Conservation (phyloP, 2,888 invertebrate genomes). For the Epirrhoe tristata region DNA sequence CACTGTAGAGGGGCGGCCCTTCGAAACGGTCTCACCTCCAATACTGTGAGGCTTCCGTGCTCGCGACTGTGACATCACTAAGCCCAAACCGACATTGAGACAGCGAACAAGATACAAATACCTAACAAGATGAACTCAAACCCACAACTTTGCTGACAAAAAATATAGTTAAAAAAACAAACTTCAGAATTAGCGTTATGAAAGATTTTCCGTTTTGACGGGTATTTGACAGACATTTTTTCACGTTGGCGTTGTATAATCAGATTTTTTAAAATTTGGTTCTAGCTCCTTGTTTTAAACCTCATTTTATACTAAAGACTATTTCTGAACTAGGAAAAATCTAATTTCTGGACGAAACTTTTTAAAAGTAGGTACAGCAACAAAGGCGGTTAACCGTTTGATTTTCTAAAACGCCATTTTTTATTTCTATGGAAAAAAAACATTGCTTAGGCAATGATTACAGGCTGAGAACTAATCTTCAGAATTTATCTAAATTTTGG, state of each 20-base stretch:
- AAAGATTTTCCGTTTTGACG: constrained; percentile 54
- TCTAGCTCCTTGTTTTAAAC: too few relatives aligned
- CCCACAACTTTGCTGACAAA: constrained; percentile 51
- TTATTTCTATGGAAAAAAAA: too few relatives aligned
- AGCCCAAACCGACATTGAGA: constrained; percentile 41
- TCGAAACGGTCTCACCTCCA: constrained; percentile 35
- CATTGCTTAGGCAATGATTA: too few relatives aligned
- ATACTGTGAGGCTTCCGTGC: constrained; percentile 45
- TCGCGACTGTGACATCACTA: constrained; percentile 59
- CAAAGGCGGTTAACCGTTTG: too few relatives aligned
- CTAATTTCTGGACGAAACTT: not conserved
- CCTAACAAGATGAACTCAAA: constrained; percentile 10
- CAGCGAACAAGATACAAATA: constrained; percentile 36
- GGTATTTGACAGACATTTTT: constrained; percentile 24
- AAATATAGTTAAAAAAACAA: constrained; percentile 57
- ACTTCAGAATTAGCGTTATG: constrained; percentile 56
- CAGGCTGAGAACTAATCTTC: too few relatives aligned
- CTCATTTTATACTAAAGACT: not conserved
- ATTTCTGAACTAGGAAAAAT: constrained; percentile 1
- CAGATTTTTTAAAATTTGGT: too few relatives aligned
- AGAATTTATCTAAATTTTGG: too few relatives aligned
- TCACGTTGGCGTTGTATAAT: constrained; percentile 23
- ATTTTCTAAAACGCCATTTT: too few relatives aligned
- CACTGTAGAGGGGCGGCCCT: constrained; percentile 38
- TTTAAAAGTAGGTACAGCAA: too few relatives aligned